Base-by-base conservation (phyloP, 2,888 invertebrate species). In the Eupithecia insigniata region DNA sequence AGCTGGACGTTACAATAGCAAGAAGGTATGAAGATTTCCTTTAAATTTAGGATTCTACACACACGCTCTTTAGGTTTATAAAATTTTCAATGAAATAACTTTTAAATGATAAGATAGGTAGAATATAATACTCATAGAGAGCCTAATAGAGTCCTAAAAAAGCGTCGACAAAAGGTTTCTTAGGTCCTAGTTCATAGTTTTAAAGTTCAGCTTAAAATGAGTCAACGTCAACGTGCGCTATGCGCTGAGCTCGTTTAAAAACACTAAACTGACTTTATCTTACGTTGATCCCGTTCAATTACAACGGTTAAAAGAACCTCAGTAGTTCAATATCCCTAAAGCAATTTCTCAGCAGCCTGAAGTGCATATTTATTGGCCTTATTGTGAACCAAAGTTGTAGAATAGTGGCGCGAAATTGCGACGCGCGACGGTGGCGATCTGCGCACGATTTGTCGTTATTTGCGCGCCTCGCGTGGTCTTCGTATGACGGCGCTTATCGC, bases 401-500 rank as follows among this genome's bases (percentile, higher is more conserved):
- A 36, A 36, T 34, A 10, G 34, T 36, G 64, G 68, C 43, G 51
- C 10, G 65, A 66, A 67, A 66, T 76, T 72, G 72, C 67, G 79
- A 73, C 46, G 78, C 67, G 79, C 68, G 78, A 74, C 79, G 81
- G 75, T 77, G 75, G 84, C 84, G 91, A 91, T 90, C 86, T 84
- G 81, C 81, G 72, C 78, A 85, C 92, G 92, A 93, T 93, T 93
- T 92, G 92, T 91, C 90, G 92, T 88, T 90, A 90, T 90, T 90
- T 89, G 90, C 89, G 87, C 88, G 83, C 82, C 72, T 75, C 70
- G 77, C 76, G 74, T 77, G 70, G 74, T 71, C 75, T 71, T 73
- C 71, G 77, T 77, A 92, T 92, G 93, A 93, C 89, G 88, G 89
- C 84, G 85, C 86, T 92, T 93, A 93, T 93, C 93, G 73, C 86